Conservation (phyloP, 2,888 invertebrate species). For the Sturmia bella region DNA sequence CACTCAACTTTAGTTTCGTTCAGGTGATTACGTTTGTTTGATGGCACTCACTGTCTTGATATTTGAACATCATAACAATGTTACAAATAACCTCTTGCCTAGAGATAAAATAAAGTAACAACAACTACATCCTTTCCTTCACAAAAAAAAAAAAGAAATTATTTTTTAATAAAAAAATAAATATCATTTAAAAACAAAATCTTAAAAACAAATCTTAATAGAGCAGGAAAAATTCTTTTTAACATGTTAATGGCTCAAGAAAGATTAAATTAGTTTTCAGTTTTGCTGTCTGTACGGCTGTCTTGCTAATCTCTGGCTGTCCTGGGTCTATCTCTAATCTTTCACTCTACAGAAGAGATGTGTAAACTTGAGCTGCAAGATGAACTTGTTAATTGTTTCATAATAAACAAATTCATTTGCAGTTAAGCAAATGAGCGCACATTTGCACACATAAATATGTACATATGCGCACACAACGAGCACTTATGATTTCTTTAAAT, state of each 20-base stretch:
- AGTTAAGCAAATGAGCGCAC: neutral
- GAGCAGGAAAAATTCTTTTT: slow-evolving; percentile 21
- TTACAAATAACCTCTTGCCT: slow-evolving; percentile 2
- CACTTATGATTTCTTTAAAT: neutral
- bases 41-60: neutral
- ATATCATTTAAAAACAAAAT: slow-evolving; percentile 8
- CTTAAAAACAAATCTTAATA: slow-evolving; percentile 2
- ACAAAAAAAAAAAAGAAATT: neutral
- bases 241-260: neutral
- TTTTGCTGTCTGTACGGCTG: neutral
- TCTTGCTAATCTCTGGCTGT: neutral
- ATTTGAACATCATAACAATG: neutral
- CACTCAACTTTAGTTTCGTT: too few species aligned
- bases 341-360: slow-evolving; percentile 26
- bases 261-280: slow-evolving; percentile 1
- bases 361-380: slow-evolving; percentile 1
- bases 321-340: slow-evolving; percentile 8
- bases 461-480: neutral
- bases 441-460: neutral
- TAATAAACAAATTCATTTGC: slow-evolving; percentile 21
- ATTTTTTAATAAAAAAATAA: neutral
- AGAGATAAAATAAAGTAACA: slow-evolving; percentile 8
- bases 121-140: slow-evolving; percentile 12
- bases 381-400: slow-evolving; percentile 50
- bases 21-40: too few species aligned